Percentiles rank a stretch among this genome's conserved stretches.
These are phyloP conservation scores for Pristionchus exspectatus DNA, from an alignment of 2,888 invertebrate genomes.

Conservation along the genomic window DNA sequence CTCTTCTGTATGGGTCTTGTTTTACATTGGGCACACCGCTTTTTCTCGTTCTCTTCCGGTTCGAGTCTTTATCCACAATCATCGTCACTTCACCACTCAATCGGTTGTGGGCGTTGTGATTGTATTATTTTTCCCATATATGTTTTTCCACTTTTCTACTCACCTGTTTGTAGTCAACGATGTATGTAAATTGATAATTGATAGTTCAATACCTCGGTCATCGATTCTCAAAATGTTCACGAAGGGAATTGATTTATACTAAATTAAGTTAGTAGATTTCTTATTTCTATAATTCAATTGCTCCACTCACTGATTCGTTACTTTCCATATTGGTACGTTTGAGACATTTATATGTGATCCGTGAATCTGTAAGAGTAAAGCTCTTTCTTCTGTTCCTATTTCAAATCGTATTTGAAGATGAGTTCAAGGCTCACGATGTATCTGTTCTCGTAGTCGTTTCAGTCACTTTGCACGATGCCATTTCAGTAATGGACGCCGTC, in stretches of 20 bases:
- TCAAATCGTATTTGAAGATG: not conserved
- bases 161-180: not conserved
- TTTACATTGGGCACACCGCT: constrained; percentile 17
- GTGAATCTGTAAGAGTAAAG: constrained; percentile 48
- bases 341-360: constrained; percentile 17
- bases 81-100: not conserved
- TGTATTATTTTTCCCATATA: not conserved
- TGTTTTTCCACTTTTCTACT: not conserved
- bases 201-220: constrained; percentile 3
- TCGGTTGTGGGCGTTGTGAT: no score
- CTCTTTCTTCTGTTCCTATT: constrained; percentile 1
- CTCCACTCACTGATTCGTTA: constrained; percentile 40
- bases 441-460: not conserved
- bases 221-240: not conserved
- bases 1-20: not conserved
- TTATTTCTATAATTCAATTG: not conserved
- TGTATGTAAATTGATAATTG: not conserved
- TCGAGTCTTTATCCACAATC: not conserved
- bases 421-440: constrained; percentile 8
- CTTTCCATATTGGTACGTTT: constrained; percentile 42
- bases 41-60: constrained; percentile 28
- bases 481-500: constrained; percentile 66
- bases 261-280: not conserved
- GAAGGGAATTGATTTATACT: not conserved
- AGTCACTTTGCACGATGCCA: not conserved